Evolutionary conservation across 2,888 invertebrate species (phyloP).

Genomic region (Volucella inflata): DNA sequence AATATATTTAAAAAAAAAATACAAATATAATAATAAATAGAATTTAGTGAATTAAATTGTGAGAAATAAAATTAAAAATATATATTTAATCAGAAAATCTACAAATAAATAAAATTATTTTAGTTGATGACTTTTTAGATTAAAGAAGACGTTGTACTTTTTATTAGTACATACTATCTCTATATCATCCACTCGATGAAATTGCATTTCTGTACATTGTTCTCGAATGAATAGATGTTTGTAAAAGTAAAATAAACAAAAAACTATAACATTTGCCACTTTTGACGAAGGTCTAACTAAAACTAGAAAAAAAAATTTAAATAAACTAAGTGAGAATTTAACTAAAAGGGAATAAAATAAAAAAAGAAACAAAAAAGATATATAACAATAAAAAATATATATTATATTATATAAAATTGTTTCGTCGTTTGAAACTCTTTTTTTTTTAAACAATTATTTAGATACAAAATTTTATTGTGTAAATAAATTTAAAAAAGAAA

Average conservation of each 20-base stretch:
- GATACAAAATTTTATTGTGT: conserved; percentile 54
- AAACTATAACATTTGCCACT: conserved; percentile 62
- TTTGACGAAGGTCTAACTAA: conserved; percentile 55
- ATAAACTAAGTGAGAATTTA: conserved; percentile 1
- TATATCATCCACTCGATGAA: conserved; percentile 44
- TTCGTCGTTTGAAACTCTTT: conserved; percentile 35
- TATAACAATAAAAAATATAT: neutral
- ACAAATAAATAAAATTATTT: conserved; percentile 17
- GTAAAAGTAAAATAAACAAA: conserved; percentile 32
- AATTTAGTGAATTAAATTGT: conserved; percentile 15
- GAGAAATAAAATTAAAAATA: conserved; percentile 11
- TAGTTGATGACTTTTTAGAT: conserved; percentile 46
- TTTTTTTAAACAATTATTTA: conserved; percentile 32
- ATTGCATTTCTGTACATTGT: conserved; percentile 56
- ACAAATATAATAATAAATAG: conserved; percentile 31
- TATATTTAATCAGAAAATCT: conserved; percentile 15
- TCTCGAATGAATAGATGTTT: conserved; percentile 10
- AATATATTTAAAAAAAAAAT: conserved; percentile 32
- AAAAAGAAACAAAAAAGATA: conserved; percentile 19
- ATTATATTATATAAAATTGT: conserved; percentile 46
- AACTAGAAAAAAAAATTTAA: conserved; percentile 29
- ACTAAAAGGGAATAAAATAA: conserved; percentile 13
- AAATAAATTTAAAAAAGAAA: conserved; percentile 46
- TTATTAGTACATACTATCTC: conserved; percentile 40
- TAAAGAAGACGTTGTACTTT: conserved; percentile 23